Base-by-base conservation (phyloP, 2,888 invertebrate species). In the Plagiodera versicolora region DNA sequence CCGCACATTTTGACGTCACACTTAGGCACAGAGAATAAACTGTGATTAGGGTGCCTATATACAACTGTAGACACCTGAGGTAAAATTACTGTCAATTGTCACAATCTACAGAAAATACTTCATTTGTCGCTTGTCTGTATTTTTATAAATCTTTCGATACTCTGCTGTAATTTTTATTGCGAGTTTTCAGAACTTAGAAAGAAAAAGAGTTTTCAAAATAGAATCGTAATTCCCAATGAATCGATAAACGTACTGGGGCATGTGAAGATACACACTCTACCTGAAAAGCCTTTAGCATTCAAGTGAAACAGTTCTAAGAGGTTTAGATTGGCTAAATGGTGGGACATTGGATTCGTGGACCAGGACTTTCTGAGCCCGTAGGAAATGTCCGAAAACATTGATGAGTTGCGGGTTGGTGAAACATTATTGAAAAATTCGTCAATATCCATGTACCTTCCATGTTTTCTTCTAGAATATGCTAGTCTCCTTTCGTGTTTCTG, bases 401-500 rank as follows among this genome's bases (percentile, higher is more conserved):
- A 79, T 74, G 79, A 79, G 64, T 72, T 80, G 69, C 78, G 78
- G 79, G 80, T 79, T 75, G 72, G 66, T 45, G n/a, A 59, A 24
- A 46, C 56, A 50, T 54, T 45, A 1, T 14, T 39, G 11, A 39
- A 39, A 14, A 6, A 14, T 39, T 39, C 14, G 10, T 32, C 10
- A 32, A 32, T 32, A 9, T 9, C 1, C 10, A 10, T 1, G 3
- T 14, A 14, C 4, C 11, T 14, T 39, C 14, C 1, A 14, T 14
- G n/a, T 39, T 66, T 66, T 65, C 61, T 78, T 79, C 44, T 73
- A 81, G 81, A 79, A 74, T 77, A 81, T 81, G 80, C 81, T 84
- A 75, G 79, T 87, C 80, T 86, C 85, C 77, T 92, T 93, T 83
- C 87, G 93, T 74, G 92, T 92, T 72, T 89, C 90, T 79, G 93